Base-by-base conservation (phyloP, 2,888 invertebrate species). In the Taenaris catops region DNA sequence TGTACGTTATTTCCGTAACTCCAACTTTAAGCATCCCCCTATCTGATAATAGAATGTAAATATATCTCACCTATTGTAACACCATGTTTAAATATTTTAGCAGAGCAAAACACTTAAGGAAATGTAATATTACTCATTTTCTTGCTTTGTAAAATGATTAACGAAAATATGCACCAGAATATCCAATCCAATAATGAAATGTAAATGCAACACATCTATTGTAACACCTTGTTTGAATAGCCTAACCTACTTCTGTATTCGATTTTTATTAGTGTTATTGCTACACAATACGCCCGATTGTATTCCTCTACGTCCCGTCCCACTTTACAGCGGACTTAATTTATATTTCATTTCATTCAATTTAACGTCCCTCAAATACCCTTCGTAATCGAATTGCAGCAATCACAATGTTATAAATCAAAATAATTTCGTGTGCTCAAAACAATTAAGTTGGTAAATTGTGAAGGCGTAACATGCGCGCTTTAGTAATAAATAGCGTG, bases 361-460 rank as follows among this genome's bases (percentile, higher is more conserved):
- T 84, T 80, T 71, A 72, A 61, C 55, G 60, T 48, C 57, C 64
- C 63, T 63, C 62, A 63, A 71, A 66, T 66, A 63, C 62, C 69
- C 69, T 64, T 63, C 65, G 61, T 73, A 81, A 84, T 81, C 81
- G 75, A 83, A 66, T 83, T 80, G 78, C 65, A 69, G 65, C 84
- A 83, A 84, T 86, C 80, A 79, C 70, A 75, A 78, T 69, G 72
- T 72, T 48, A 83, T 83, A 83, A 86, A 86, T 86, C 86, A 86
- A 83, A 83, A 81, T 81, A 78, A 83, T 80, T 73, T 64, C 67
- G 63, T 69, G 70, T 61, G 67, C 63, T 73, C 55, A 61, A 65
- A 78, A 76, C 80, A 81, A 81, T 80, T 80, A 78, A 64, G 66
- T 56, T 53, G 43, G 59, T 59, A 66, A 76, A 75, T 63, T 63